Base-by-base conservation (phyloP, 2,797 vertebrate species). In the Calcarius lapponicus region DNA sequence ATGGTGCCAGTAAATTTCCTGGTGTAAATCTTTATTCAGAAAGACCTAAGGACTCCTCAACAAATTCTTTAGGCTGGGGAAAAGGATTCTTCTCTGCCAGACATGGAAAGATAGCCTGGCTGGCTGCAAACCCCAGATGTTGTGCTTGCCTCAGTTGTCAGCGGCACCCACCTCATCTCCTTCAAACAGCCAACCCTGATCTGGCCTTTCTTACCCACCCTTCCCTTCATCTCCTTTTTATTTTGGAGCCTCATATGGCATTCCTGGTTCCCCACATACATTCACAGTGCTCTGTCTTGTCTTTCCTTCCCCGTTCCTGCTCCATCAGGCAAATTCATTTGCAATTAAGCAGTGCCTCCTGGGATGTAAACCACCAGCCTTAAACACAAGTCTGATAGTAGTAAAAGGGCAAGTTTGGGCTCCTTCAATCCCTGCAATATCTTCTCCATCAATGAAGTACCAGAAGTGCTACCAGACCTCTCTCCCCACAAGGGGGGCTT, bases 81-180 rank as follows among this genome's bases (percentile, higher is more conserved):
- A 90, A 91, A 80, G 13, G 3, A 25, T 79, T 95, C 34, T 88
- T 3, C 10, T 83, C n/a, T 92, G 43, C 31, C 75, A 82, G 62
- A 78, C 7, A 0, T 1, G 0, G 82, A 74, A 95, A 84, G 17
- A 86, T 13, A 62, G 15, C 8, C 38, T 7, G 21, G 10, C 29
- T 78, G 42, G 21, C 56, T 34, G 10, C 38, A 83, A 69, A 65
- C 69, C 54, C 50, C 58, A n/a, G 36, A 56, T 0, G 0, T 8
- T 1, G 5, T 19, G 10, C 53, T 92, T 7, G 0, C 16, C 31
- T 42, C 1, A 0, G 29, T 12, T 36, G 2, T 1, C 53, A 45
- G 42, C 24, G 29, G 53, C 54, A 71, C 50, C 26, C 60, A 47
- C 31, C 13, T 75, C 53, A 78, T 28, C 29, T 87, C 32, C 31